Percentiles rank a stretch among this genome's conserved stretches.
These are phyloP conservation scores for Hyla sarda DNA, from an alignment of 2,113 vertebrate species.

Conservation along the genomic window DNA sequence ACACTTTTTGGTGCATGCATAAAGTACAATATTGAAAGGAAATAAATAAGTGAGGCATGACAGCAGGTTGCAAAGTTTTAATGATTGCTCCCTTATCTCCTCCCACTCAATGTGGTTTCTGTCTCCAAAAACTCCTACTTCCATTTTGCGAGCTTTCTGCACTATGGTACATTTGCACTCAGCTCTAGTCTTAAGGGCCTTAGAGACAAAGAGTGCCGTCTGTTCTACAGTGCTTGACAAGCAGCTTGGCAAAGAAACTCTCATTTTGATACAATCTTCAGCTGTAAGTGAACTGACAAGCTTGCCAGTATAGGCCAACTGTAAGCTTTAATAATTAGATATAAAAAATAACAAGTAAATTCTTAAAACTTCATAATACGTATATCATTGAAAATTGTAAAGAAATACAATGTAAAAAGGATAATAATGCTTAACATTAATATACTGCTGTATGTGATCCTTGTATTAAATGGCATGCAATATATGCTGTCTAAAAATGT, in stretches of 20 bases:
- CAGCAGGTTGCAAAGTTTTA: slow-evolving; percentile 57
- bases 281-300: slow-evolving; percentile 52
- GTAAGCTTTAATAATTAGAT: slow-evolving; percentile 48
- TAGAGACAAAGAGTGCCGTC: slow-evolving; percentile 54
- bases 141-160: slow-evolving; percentile 49
- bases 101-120: slow-evolving; percentile 53
- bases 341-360: slow-evolving; percentile 12
- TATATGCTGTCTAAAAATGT: not conserved
- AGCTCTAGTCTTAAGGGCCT: slow-evolving; percentile 50
- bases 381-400: not conserved
- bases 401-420: not conserved
- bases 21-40: slow-evolving; percentile 38
- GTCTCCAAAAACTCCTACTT: slow-evolving; percentile 58
- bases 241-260: slow-evolving; percentile 55
- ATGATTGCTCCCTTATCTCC: slow-evolving; percentile 57
- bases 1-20: slow-evolving; percentile 34
- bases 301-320: slow-evolving; percentile 44
- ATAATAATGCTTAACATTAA: not conserved
- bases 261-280: slow-evolving; percentile 57
- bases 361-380: not conserved
- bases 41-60: slow-evolving; percentile 49
- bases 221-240: slow-evolving; percentile 58
- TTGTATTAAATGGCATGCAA: not conserved
- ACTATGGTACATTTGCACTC: slow-evolving; percentile 54
- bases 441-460: not conserved